Evolutionary conservation across 2,113 vertebrate species (phyloP), one percentile per base, ranked within the genome.

Genomic region (Saguinus imperator): DNA sequence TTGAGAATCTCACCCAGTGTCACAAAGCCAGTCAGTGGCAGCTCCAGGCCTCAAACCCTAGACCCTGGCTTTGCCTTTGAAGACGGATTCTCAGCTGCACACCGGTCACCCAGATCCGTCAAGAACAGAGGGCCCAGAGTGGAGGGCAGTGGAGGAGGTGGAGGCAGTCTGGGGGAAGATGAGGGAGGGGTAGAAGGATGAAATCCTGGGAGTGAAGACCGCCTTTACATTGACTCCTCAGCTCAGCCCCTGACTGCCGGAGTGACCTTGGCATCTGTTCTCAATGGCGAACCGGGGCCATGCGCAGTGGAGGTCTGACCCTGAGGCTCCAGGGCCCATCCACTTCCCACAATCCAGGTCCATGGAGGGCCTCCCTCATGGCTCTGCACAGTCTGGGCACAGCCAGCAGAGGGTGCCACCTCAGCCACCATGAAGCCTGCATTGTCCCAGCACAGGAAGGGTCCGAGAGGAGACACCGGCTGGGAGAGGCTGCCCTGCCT

Each of bases 361-460:
- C 85, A 14, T 17, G 0, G 29, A 66, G 32, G 40, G 4, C 50
- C 35, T 75, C 18, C 48, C 35, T 43, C 6, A 17, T 21, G 25
- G 79, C 18, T 75, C 66, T 95, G 86, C 89, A 86, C 89, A 88
- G 79, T 58, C 50, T 64, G 86, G 4, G 10, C 12, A 25, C 0
- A 37, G 84, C 83, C 97, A 97, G 92, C 80, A 97, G 96, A 92
- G 96, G 97, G 96, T 57, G 52, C 48, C 4, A 5, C 35, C 35
- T 6, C 0, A 64, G 52, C 58, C 37, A 0, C 1, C 1, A 32
- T 17, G 68, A 89, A 37, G 50, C 52, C 70, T 3, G 18, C 2
- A 14, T 25, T 23, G 72, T 82, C 52, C 82, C 18, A 64, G 50
- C 81, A 23, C 16, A 27, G 64, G 57, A 76, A 55, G 23, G 45